Evolutionary conservation across 2,113 vertebrate species (phyloP), one percentile per base, ranked within the genome.

Genomic region (Xiphophorus maculatus): DNA sequence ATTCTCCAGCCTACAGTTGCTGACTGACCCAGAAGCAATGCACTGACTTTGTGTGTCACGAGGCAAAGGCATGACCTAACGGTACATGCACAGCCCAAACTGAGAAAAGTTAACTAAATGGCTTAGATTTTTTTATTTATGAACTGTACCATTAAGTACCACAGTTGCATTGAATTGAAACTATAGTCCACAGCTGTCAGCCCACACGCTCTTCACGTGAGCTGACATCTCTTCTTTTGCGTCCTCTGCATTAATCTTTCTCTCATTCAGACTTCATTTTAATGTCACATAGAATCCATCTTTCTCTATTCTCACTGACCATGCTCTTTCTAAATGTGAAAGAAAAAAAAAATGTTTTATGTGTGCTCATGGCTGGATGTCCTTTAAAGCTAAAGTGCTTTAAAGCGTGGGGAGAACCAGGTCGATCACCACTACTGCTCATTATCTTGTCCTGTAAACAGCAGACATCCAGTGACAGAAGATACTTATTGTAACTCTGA

Each of bases 371-470:
- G 66, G 64, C 32, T 76, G 61, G 19, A 63, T 51, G 40, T 69
- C 63, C 64, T 44, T 12, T 42, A 61, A 71, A 72, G 58, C 61
- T 54, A 77, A 67, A 83, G 77, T 63, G 75, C 83, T 86, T 69
- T 75, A 65, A 62, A 62, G 73, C 74, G 82, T 68, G 54, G 42
- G 4, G 27, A 7, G 80, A 85, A 89, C 69, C 79, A 83, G 87
- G 89, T 92, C 82, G 90, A 89, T 90, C 71, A 73, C 86, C 78
- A 86, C 80, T 77, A 64, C 68, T 67, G 69, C 69, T 89, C 76
- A 79, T 84, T 87, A 77, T 86, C 51, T 33, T 22, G 61, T 48
- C 69, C 62, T 37, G 32, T 84, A 79, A 58, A 86, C 79, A 42
- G 81, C 71, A 83, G 73, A 80, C 69, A 70, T 86, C 72, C 62